Evolutionary conservation across 2,797 vertebrate species (phyloP).

Genomic region (Dicrostonyx torquatus): DNA sequence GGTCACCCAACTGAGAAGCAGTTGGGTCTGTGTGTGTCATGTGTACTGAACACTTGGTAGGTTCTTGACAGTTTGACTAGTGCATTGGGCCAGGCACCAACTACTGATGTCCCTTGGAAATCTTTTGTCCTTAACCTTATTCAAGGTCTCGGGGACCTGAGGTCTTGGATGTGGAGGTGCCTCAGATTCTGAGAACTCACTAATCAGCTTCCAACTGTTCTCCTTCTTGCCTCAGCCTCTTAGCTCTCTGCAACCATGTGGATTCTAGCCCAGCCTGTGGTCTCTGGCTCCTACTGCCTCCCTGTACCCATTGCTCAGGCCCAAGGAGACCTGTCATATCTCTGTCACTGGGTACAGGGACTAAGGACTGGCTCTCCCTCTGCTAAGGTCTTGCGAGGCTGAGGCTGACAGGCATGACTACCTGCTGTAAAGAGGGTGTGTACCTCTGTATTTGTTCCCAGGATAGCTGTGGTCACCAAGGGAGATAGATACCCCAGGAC

Average conservation of each 20-base stretch:
- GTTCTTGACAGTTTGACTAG: neutral
- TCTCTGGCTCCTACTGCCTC: neutral
- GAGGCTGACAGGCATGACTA: neutral
- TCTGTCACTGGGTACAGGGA: neutral
- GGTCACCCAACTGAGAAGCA: neutral
- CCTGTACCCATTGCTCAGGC: neutral
- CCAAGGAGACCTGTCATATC: slow-evolving; percentile 1
- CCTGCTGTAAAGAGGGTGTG: neutral
- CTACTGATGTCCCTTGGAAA: neutral
- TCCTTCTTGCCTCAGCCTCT: neutral
- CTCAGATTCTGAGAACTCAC: neutral
- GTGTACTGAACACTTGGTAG: neutral
- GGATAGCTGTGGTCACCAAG: neutral
- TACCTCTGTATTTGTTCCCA: neutral
- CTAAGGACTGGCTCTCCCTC: neutral
- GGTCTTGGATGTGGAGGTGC: neutral
- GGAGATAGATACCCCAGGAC: neutral
- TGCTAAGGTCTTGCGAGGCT: neutral
- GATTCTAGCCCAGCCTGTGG: neutral
- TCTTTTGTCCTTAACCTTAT: neutral
- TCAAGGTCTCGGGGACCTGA: neutral
- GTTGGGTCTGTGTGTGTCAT: neutral
- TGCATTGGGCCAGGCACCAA: neutral
- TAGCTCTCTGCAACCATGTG: neutral
- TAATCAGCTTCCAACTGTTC: neutral